A percentile compares a stretch with the other conserved stretches of the same genome.
phyloP scores from a whole-genome alignment of 2,113 vertebrate genomes.

The Potamarius usumacintae region DNA sequence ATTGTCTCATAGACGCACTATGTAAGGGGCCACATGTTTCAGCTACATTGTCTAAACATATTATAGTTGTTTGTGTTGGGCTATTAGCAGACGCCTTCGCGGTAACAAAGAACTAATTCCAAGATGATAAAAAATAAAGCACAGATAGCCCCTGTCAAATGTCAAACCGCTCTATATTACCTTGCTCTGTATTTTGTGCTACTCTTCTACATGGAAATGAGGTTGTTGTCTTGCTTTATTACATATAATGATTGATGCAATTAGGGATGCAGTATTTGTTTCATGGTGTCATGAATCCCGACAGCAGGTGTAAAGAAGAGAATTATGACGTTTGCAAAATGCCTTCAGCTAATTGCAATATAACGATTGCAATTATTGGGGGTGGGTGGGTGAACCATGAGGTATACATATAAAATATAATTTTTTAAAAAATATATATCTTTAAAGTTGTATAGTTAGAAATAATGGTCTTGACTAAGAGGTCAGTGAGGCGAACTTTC shows the following conservation, averaged over 20 bases:
- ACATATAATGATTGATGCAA: background rate
- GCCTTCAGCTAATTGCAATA: background rate
- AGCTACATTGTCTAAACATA: background rate
- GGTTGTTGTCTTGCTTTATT: background rate
- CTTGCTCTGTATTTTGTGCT: background rate
- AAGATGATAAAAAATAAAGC: background rate
- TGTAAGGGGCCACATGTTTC: background rate
- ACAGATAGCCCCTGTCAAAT: background rate
- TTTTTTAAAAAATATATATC: background rate
- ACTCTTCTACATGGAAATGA: background rate
- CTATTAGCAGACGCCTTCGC: background rate
- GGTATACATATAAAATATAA: background rate
- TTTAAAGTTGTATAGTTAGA: background rate
- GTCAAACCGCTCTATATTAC: background rate
- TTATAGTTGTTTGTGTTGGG: background rate
- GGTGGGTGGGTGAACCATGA: no score
- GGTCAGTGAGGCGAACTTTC: background rate
- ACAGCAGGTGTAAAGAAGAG: background rate
- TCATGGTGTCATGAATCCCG: background rate
- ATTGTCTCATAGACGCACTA: background rate
- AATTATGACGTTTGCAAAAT: background rate
- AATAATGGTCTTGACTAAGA: background rate
- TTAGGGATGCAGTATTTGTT: background rate
- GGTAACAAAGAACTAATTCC: background rate
- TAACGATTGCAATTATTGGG: background rate